Conservation (phyloP, 2,888 invertebrate species). For the Drosophila glabriapex region DNA sequence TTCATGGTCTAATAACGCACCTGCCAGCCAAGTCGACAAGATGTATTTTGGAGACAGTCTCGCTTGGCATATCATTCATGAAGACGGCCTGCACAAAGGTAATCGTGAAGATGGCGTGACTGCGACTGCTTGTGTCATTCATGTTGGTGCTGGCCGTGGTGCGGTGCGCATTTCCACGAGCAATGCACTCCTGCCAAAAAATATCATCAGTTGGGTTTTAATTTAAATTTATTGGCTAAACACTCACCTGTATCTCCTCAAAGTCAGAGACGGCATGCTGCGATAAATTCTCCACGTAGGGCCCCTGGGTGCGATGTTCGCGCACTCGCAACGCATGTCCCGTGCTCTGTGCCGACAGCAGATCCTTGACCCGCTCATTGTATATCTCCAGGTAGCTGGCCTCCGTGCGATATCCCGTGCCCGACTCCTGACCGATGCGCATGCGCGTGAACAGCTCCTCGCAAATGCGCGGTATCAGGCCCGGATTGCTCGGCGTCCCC, state of each 20-base stretch:
- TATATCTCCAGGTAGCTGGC: constrained; percentile 95
- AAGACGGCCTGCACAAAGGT: constrained; percentile 95
- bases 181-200: constrained; percentile 89
- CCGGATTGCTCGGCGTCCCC: constrained; percentile 92
- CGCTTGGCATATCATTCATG: constrained; percentile 94
- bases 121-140: constrained; percentile 96
- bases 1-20: constrained; percentile 85
- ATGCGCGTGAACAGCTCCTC: constrained; percentile 93
- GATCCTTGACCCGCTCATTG: constrained; percentile 92
- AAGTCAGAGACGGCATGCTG: constrained; percentile 94
- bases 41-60: constrained; percentile 95
- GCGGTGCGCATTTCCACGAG: constrained; percentile 92
- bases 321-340: constrained; percentile 91
- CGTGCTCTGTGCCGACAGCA: constrained; percentile 87
- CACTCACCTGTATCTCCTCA: constrained; percentile 91
- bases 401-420: constrained; percentile 93
- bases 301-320: constrained; percentile 92
- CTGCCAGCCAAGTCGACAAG: constrained; percentile 95
- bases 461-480: constrained; percentile 94
- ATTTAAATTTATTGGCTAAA: neutral
- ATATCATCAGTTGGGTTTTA: neutral
- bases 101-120: constrained; percentile 96
- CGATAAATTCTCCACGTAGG: constrained; percentile 94
- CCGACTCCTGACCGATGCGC: constrained; percentile 92
- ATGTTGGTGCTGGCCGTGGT: constrained; percentile 96